Percentiles rank a stretch among this genome's conserved stretches.
Evolutionary conservation across 1,140 invertebrate species (phyloP).

Genomic region (Palaemon carinicauda): DNA sequence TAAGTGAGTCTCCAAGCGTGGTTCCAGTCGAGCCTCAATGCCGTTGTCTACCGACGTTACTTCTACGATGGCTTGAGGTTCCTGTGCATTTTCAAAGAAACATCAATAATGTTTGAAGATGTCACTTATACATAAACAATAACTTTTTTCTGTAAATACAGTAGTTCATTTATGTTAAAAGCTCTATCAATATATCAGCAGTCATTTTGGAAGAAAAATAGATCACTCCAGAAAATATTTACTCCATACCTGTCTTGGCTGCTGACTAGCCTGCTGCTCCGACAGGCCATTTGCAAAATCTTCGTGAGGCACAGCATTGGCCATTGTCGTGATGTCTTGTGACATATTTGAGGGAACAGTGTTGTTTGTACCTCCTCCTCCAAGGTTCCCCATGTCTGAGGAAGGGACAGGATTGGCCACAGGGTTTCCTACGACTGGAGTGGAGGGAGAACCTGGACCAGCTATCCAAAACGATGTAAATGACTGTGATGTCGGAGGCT

Average conservation of each 20-base stretch:
- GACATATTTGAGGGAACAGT: conserved; percentile 38
- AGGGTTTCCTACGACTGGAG: conserved; percentile 58
- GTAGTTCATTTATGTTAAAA: neutral
- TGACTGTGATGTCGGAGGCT: conserved; percentile 58
- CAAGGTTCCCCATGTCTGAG: conserved; percentile 44
- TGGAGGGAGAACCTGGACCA: conserved; percentile 53
- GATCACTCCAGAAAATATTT: neutral
- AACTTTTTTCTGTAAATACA: neutral
- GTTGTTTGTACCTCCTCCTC: conserved; percentile 31
- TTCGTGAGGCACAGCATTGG: conserved; percentile 59
- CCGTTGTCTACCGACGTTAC: neutral
- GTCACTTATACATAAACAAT: neutral
- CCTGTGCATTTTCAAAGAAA: neutral
- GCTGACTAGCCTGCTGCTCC: conserved; percentile 24
- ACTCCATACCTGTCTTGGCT: conserved; percentile 12
- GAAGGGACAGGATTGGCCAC: conserved; percentile 58
- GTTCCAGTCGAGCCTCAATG: neutral
- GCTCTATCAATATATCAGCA: too few species aligned
- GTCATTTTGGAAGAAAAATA: too few species aligned
- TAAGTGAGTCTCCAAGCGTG: neutral
- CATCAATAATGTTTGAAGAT: too few species aligned
- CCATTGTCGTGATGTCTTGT: conserved; percentile 60
- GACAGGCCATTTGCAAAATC: conserved; percentile 52
- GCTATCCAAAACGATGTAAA: conserved; percentile 59
- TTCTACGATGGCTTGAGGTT: conserved; percentile 27